A percentile compares a stretch with the other conserved stretches of the same genome.
Evolutionary conservation across 2,113 vertebrate species (phyloP).

Genomic region (Euleptes europaea): DNA sequence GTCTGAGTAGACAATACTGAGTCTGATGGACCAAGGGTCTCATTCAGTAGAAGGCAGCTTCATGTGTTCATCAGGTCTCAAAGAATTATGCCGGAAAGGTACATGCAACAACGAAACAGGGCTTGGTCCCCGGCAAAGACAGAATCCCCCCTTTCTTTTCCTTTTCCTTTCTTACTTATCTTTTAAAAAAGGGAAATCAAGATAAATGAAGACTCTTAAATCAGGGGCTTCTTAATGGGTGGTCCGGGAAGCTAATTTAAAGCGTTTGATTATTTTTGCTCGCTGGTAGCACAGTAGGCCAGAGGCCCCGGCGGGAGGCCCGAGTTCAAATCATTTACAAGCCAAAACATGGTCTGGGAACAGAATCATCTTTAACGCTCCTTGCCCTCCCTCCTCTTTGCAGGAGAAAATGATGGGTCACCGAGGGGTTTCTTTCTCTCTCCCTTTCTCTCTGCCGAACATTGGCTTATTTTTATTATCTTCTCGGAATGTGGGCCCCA

Average conservation of each 20-base stretch:
- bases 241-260: background rate
- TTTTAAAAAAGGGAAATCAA: background rate
- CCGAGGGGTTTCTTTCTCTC: background rate
- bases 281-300: background rate
- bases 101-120: background rate
- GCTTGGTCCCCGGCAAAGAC: background rate
- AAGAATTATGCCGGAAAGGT: background rate
- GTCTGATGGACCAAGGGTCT: too few relatives aligned
- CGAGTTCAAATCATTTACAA: background rate
- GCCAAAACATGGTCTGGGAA: background rate
- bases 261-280: slow-evolving; percentile 14
- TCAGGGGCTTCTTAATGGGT: background rate
- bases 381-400: background rate
- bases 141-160: too few relatives aligned
- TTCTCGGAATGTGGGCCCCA: background rate
- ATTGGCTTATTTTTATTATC: slow-evolving; percentile 12
- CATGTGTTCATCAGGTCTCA: too few relatives aligned
- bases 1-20: too few relatives aligned
- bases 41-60: too few relatives aligned
- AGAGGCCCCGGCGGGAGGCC: background rate
- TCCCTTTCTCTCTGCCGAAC: background rate
- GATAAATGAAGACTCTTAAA: background rate
- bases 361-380: background rate
- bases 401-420: background rate
- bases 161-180: too few relatives aligned